phyloP scores from a whole-genome alignment of 2,888 invertebrate genomes.

The Steinernema scapterisci region DNA sequence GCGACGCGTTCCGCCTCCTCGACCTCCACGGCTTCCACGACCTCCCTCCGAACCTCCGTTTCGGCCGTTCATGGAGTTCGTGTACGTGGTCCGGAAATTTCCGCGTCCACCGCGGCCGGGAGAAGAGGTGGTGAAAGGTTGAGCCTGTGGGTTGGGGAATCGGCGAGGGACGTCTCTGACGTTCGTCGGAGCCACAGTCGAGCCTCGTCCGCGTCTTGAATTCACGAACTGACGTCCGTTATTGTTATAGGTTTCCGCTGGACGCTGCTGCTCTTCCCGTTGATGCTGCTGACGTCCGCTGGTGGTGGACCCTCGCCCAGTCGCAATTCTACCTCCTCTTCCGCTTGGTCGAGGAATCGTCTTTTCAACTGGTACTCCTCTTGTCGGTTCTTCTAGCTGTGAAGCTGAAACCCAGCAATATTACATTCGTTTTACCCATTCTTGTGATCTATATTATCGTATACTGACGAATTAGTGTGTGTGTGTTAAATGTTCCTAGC shows the following conservation, averaged over 20 bases:
- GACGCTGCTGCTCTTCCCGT: constrained; percentile 12
- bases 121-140: background rate
- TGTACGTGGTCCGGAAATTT: background rate
- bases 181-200: background rate
- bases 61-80: background rate
- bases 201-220: constrained; percentile 2
- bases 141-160: constrained; percentile 13
- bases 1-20: background rate
- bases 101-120: background rate
- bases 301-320: background rate
- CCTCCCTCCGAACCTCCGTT: background rate
- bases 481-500: background rate
- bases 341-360: background rate
- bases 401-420: background rate
- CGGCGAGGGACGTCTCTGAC: background rate
- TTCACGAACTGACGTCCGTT: background rate
- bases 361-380: background rate
- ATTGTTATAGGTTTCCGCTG: constrained; percentile 10
- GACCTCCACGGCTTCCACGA: background rate
- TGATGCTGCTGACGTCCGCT: constrained; percentile 7
- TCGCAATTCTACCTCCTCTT: constrained; percentile 2
- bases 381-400: background rate
- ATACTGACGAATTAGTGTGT: background rate
- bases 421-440: background rate
- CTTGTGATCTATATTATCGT: background rate